Evolutionary conservation across 2,888 invertebrate genomes (phyloP), one percentile per base, ranked within the genome.

Genomic region (Epinotia bilunana): DNA sequence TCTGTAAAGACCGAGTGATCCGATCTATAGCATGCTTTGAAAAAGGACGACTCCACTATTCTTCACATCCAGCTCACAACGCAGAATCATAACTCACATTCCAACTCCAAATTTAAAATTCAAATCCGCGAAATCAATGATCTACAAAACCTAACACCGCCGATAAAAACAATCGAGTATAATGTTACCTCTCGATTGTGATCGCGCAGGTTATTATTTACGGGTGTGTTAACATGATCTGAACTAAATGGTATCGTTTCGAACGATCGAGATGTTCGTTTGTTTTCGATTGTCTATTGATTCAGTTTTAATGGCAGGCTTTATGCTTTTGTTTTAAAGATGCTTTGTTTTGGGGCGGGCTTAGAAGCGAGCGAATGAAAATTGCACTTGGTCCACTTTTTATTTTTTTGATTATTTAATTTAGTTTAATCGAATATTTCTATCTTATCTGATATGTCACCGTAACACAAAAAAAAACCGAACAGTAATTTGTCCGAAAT

Each of bases 171-270:
- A 82, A 82, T 83, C 81, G 83, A 82, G 83, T 85, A 83, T 86
- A 84, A 85, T 83, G 83, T 86, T 85, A 84, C 87, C 83, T 77
- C 76, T 78, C 80, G 85, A 85, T 86, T 82, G 83, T 84, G 81
- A 87, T 87, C 87, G 83, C 81, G 79, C 80, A 79, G 80, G 83
- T 72, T 79, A 78, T 78, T 77, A 79, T 78, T 79, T 78, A 79
- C 77, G 74, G 55, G 77, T 77, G 78, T 79, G 80, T 80, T 78
- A 80, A 80, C 80, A 80, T 78, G 78, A 77, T 78, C 79, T 79
- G 77, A 78, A 80, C 78, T 79, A 77, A 76, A 73, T 70, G 77
- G 76, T 78, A 77, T 77, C 79, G 61, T 28, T 55, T 46, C 20
- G 57, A 46, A 55, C 64, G 71, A 77, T 77, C 74, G 18, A 64